Conservation (phyloP, 2,888 invertebrate genomes). For the Argyra leucocephala region DNA sequence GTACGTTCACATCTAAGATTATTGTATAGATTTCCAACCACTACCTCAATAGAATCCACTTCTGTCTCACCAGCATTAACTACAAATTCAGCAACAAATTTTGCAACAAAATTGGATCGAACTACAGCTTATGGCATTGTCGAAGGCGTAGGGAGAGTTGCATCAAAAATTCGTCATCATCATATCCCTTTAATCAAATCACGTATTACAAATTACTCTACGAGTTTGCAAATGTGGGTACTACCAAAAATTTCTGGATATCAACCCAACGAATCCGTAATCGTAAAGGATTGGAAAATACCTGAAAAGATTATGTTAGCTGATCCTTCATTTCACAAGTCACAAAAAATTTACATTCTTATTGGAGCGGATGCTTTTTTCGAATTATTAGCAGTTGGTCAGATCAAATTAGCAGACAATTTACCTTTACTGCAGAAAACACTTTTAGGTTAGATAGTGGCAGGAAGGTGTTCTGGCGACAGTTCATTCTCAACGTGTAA, state of each 20-base stretch:
- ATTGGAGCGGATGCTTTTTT: conserved; percentile 15
- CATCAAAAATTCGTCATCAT: no score
- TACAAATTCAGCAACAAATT: no score
- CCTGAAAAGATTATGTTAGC: not conserved
- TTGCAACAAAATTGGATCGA: no score
- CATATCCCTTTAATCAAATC: not conserved
- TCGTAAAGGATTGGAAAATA: not conserved
- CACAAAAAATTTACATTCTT: conserved; percentile 8
- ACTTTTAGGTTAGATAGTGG: conserved; percentile 14
- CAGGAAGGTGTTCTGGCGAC: not conserved
- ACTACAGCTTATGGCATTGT: no score
- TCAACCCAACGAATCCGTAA: no score
- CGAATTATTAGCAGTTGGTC: conserved; percentile 11
- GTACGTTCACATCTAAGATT: no score
- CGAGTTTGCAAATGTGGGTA: not conserved
- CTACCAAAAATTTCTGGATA: not conserved
- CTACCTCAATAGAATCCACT: no score
- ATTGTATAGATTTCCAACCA: no score
- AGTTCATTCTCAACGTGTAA: not conserved
- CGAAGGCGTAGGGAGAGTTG: no score
- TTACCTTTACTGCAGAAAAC: conserved; percentile 15
- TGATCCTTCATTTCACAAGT: not conserved
- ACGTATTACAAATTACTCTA: not conserved
- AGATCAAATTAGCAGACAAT: conserved; percentile 12
- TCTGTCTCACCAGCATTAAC: no score